Conservation (phyloP, 2,113 vertebrate genomes). For the Entomyzon cyanotis region DNA sequence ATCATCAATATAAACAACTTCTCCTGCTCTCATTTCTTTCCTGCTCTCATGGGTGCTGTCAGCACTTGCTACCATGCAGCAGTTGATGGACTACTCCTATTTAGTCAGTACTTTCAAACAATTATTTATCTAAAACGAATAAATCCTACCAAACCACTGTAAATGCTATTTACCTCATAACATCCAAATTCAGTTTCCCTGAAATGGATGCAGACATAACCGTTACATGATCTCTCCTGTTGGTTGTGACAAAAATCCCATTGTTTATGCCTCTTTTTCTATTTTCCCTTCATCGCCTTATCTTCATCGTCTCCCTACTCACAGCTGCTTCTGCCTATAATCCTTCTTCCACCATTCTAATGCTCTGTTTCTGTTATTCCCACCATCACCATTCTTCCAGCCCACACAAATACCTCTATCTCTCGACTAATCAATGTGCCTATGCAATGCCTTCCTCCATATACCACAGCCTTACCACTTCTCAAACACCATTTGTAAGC, state of each 20-base stretch:
- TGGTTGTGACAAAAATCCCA: background rate
- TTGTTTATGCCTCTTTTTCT: background rate
- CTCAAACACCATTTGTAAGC: background rate
- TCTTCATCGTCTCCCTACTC: background rate
- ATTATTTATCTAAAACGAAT: background rate
- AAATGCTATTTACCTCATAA: background rate
- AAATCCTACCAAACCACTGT: background rate
- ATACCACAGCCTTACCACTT: background rate
- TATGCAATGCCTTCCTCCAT: background rate
- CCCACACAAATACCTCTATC: background rate
- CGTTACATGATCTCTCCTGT: background rate
- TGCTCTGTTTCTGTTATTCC: background rate
- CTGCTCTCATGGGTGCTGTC: background rate
- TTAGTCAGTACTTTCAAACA: background rate
- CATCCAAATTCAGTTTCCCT: background rate
- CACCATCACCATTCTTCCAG: background rate
- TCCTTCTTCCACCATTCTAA: background rate
- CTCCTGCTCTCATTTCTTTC: background rate
- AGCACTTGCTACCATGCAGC: background rate
- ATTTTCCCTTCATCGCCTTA: too few relatives aligned
- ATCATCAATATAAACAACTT: background rate
- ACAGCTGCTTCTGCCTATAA: background rate
- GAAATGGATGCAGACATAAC: background rate
- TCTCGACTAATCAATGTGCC: background rate
- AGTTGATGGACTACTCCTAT: background rate